Base-by-base conservation (phyloP, 2,888 invertebrate genomes). In the Agrypnus murinus region DNA sequence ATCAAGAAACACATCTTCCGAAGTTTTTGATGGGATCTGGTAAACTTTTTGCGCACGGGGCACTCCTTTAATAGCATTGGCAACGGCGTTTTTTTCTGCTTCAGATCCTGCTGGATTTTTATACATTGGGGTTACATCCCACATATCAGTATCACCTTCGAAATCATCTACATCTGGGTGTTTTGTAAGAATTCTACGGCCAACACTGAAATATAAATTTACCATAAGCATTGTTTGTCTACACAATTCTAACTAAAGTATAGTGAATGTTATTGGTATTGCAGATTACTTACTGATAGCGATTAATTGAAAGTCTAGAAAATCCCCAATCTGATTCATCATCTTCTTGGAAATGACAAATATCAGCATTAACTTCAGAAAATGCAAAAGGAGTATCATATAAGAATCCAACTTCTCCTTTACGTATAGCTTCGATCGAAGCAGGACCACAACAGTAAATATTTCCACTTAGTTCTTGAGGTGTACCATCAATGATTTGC, bases 401-500 rank as follows among this genome's bases (percentile, higher is more conserved):
- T 69, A 90, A 88, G 81, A 91, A 89, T 62, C 92, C 92, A 15
- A 94, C 91, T 83, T 93, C 91, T 0, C 93, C 93, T 19, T 90
- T 88, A 57, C 91, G 89, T 1, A 94, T 90, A 15, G 93, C 93
- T 77, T 90, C 90, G 12, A 91, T 87, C 46, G 91, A 91, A 36
- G 92, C 90, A 10, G 92, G 89, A 78, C 91, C 88, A 85, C 93
- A 89, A 75, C 88, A 87, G 48, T 72, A 77, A 45, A 74, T 75
- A 74, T 88, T 87, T 72, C 90, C 90, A 14, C 90, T 89, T 79
- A 88, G 88, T 80, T 91, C 93, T 82, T 94, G 93, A 2, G 94
- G 94, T 1, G 94, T 94, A 4, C 93, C 88, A 80, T 95, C 95
- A 73, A 94, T 90, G 14, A 92, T 92, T 85, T 95, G 95, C 95